Evolutionary conservation across 2,888 invertebrate species (phyloP), one percentile per base, ranked within the genome.

Genomic region (Chesias legatella): DNA sequence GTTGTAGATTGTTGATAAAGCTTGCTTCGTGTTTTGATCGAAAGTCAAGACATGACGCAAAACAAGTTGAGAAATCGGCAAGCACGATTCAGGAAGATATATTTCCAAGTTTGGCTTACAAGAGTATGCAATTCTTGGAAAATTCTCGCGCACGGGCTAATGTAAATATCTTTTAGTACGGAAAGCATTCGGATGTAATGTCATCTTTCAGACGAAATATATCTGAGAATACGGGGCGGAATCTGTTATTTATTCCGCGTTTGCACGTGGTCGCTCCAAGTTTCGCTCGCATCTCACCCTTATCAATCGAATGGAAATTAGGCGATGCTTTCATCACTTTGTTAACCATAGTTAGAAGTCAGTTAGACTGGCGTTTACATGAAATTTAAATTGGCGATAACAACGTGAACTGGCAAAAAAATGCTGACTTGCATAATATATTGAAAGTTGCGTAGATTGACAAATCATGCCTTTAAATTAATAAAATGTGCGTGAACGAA

Each of bases 261-360:
- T 11, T 35, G 52, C 44, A 52, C 55, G 65, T 64, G 65, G 62
- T 63, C 60, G 49, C 58, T 36, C 10, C 26, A 48, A 45, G 39
- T 40, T 39, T 38, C 33, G 34, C 37, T 23, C 37, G 26, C 24
- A 10, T 25, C 32, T 46, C 58, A 73, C 73, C 76, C 74, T 67
- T 75, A 74, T 78, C 78, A 78, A 78, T 78, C 76, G 73, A 57
- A 60, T 59, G 58, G 53, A 58, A 69, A 70, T 68, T 72, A 68
- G 70, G 65, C 65, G 60, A 58, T 61, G 66, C 60, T 72, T 67
- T 64, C 67, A 65, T 60, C 63, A 58, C 52, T 58, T 51, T 39
- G 48, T 31, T 39, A 42, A 42, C 30, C 5, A 17, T 17, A 17
- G 13, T 17, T 17, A 17, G 13, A 17, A 17, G 2, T 17, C 5